Evolutionary conservation across 2,113 vertebrate species (phyloP), one percentile per base, ranked within the genome.

Genomic region (Calidris pygmaea): DNA sequence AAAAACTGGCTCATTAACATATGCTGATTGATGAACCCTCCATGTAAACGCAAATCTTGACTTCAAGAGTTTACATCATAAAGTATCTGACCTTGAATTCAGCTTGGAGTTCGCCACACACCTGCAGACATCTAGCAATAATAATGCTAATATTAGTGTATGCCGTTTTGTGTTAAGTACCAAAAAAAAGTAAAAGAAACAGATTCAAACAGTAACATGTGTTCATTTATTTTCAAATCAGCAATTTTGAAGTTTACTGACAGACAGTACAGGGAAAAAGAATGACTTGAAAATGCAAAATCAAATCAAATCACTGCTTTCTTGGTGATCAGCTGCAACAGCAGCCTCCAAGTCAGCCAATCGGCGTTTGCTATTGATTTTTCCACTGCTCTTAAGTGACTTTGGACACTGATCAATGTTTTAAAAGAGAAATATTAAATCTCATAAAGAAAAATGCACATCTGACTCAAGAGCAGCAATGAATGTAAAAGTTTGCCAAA

Each of bases 361-460:
- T 97, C 76, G 2, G 68, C 19, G 0, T 19, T 74, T 37, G 18
- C 35, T 92, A 98, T 97, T 86, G 96, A 98, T 98, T 97, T 97
- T 95, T 96, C 91, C 53, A 24, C 93, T 70, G 92, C 67, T 96
- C 95, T 96, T 98, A 97, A 97, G 96, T 96, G 96, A 94, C 91
- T 97, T 95, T 97, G 86, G 96, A 97, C 91, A 95, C 85, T 95
- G 96, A 97, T 97, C 97, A 97, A 97, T 97, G 92, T 60, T 96
- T 93, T 97, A 93, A 97, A 95, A 95, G 91, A 92, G 86, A 97
- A 97, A 96, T 96, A 97, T 96, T 97, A 97, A 96, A 96, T 95
- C 92, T 90, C 95, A 93, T 93, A 81, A 77, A 96, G 92, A 73
- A 96, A 96, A 96, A 97, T 45, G 85, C 94, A 78, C 89, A 83